Conservation (phyloP, 2,113 vertebrate genomes). For the Lagopus muta region DNA sequence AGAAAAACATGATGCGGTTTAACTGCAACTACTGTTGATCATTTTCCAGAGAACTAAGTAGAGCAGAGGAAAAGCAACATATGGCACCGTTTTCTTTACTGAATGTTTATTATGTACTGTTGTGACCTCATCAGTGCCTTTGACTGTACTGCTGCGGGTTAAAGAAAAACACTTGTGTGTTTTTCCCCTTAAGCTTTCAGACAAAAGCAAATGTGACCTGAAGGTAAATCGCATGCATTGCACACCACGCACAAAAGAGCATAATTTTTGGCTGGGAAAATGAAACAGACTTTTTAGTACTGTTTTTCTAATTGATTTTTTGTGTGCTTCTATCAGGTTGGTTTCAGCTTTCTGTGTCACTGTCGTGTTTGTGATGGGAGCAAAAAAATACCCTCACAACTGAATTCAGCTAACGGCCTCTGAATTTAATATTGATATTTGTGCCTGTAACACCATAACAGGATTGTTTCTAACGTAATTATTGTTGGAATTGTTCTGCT, state of each 20-base stretch:
- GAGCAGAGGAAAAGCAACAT: conserved; percentile 51
- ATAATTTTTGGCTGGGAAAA: not conserved
- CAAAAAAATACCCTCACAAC: not conserved
- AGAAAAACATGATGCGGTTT: conserved; percentile 51
- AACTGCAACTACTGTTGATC: conserved; percentile 57
- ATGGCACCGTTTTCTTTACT: conserved; percentile 47
- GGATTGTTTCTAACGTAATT: not conserved
- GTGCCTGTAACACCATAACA: not conserved
- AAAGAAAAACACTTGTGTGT: conserved; percentile 28
- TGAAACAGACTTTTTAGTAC: not conserved
- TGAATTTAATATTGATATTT: not conserved
- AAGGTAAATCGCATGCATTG: conserved; percentile 11
- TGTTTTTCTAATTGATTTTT: conserved; percentile 11
- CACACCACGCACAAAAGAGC: not conserved
- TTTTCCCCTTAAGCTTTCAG: conserved; percentile 48
- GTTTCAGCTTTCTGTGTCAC: not conserved
- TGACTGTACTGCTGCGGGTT: conserved; percentile 31
- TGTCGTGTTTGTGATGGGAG: not conserved
- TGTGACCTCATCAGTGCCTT: conserved; percentile 61
- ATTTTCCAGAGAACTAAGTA: conserved; percentile 59
- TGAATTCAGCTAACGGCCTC: not conserved
- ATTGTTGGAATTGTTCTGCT: not conserved
- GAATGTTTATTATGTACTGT: conserved; percentile 26
- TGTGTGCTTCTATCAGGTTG: not conserved
- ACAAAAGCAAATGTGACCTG: conserved; percentile 54